phyloP scores from a whole-genome alignment of 2,113 vertebrate genomes.

The Odobenus rosmarus region DNA sequence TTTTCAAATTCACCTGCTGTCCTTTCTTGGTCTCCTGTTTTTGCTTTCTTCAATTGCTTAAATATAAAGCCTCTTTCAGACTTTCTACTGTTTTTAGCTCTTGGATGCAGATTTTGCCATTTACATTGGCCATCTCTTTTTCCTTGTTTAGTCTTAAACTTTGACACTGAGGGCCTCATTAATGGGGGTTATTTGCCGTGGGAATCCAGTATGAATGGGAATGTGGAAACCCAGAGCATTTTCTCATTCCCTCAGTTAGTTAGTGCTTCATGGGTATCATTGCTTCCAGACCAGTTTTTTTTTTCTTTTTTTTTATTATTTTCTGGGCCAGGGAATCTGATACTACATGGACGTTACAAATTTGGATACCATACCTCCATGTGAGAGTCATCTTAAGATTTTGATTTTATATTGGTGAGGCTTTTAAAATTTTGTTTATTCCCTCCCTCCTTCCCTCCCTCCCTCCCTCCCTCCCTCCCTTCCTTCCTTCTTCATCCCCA shows the following conservation, averaged over 20 bases:
- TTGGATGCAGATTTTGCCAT: background rate
- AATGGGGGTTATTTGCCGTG: background rate
- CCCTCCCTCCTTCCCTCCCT: background rate
- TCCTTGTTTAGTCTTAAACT: background rate
- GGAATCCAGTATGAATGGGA: background rate
- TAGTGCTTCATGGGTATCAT: background rate
- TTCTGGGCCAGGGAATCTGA: background rate
- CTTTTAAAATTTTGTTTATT: background rate
- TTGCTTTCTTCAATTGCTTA: background rate
- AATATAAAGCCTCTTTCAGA: background rate
- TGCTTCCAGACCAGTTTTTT: background rate
- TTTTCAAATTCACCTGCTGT: background rate
- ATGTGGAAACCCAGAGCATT: background rate
- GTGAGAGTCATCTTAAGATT: background rate
- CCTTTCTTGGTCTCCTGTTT: background rate
- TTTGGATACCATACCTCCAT: background rate
- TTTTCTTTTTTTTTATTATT: background rate
- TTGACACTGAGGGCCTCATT: background rate
- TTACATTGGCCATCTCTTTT: background rate
- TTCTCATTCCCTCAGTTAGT: background rate
- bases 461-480: accelerated
- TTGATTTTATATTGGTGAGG: background rate
- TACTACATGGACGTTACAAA: background rate
- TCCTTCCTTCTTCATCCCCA: too few species aligned
- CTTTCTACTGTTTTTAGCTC: background rate